A percentile compares a stretch with the other conserved stretches of the same genome.
Conservation (phyloP, 2,888 invertebrate genomes). For the Drosophila mulleri region DNA sequence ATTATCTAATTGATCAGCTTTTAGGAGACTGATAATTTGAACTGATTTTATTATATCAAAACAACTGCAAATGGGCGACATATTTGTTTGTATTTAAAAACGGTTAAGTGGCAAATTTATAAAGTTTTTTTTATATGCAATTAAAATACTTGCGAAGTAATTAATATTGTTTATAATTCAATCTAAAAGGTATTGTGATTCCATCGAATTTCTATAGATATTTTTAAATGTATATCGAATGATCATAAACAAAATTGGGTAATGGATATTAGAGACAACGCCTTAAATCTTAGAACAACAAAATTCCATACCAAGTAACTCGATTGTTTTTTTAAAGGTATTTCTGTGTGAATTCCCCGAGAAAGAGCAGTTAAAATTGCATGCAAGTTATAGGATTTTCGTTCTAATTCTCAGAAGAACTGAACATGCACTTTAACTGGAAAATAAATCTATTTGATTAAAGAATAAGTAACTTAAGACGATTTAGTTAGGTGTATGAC, state of each 20-base stretch:
- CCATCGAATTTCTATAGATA: neutral
- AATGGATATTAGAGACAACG: neutral
- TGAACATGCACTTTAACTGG: neutral
- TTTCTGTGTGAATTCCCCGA: neutral
- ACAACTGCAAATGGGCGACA: neutral
- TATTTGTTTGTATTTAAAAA: neutral
- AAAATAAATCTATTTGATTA: neutral
- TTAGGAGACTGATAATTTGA: neutral
- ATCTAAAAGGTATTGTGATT: neutral
- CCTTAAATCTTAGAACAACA: neutral
- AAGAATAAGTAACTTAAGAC: too few species aligned
- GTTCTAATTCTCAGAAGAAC: neutral
- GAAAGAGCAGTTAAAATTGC: neutral
- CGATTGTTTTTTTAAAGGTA: neutral
- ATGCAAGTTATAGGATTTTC: neutral
- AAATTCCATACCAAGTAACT: neutral
- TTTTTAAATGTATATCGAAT: neutral
- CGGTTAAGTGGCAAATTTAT: neutral
- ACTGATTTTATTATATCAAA: neutral
- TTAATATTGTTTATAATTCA: neutral
- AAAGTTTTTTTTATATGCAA: too few species aligned
- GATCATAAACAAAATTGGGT: neutral
- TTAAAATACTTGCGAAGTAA: neutral
- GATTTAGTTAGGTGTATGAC: neutral
- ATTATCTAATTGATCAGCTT: slow-evolving; percentile 30